Evolutionary conservation across 2,888 invertebrate species (phyloP).

Genomic region (Reticulitermes lucifugus): DNA sequence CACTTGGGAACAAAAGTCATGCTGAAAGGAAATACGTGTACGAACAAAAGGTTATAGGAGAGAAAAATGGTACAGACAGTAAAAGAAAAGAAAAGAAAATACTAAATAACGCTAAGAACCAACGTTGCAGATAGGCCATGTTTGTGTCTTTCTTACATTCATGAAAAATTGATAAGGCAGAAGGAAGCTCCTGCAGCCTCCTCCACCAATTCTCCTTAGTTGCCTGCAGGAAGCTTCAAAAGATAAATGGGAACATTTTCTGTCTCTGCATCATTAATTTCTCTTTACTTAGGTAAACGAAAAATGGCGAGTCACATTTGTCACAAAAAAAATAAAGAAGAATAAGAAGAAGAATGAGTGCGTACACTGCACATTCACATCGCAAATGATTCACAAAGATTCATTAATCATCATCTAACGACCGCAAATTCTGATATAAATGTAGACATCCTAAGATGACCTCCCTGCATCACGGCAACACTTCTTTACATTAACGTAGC

Average conservation of each 20-base stretch:
- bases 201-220: neutral
- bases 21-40: neutral
- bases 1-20: neutral
- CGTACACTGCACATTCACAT: neutral
- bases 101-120: slow-evolving; percentile 32
- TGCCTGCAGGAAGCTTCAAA: slow-evolving; percentile 12
- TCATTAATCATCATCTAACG: slow-evolving; percentile 38
- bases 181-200: neutral
- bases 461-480: neutral
- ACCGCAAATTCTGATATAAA: slow-evolving; percentile 1
- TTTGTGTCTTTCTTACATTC: slow-evolving; percentile 40
- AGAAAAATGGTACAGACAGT: neutral
- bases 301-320: slow-evolving; percentile 38
- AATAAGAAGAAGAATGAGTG: neutral
- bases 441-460: neutral
- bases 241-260: slow-evolving; percentile 39
- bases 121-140: slow-evolving; percentile 23
- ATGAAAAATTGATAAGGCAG: slow-evolving; percentile 41
- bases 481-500: neutral
- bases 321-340: slow-evolving; percentile 22
- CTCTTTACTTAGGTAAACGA: slow-evolving; percentile 42
- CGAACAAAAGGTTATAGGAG: neutral
- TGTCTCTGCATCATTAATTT: slow-evolving; percentile 41
- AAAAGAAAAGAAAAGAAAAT: neutral
- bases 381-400: slow-evolving; percentile 26